Evolutionary conservation across 92 coral and sea anemone genomes (phyloP), one percentile per base, ranked within the genome.

Genomic region (Palythoa grandis): DNA sequence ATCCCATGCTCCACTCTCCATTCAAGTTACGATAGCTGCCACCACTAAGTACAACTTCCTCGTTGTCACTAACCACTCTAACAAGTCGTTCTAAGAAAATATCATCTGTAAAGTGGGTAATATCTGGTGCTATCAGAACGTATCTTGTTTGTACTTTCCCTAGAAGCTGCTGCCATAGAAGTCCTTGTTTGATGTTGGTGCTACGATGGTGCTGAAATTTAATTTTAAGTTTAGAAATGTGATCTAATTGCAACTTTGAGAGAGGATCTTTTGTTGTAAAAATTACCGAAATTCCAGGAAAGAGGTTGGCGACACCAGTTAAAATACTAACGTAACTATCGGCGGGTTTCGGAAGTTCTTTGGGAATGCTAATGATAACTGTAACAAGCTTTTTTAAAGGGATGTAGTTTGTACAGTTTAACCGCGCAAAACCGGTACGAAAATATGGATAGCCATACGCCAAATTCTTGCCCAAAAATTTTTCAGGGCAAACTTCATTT

Each of bases 1-100:
- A 97, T 3, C 99, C 99, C 48, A 97, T 93, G 76, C 89, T 96
- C 99, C 99, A 97, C 75, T 91, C 86, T 22, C 98, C 99, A 15
- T 80, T 82, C 82, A 88, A 94, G 61, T 89, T 87, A 39, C 98
- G 95, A 84, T 91, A 89, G 23, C 97, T 92, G 19, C 98, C 99
- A 12, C 98, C 96, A 50, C 95, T 95, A 19, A 97, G 80, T 24
- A 92, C 73, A 11, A 90, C 93, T 19, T 93, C 95, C 0, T 91
- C 90, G 83, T 92, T 85, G 35, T 79, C 91, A 77, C 97, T 92
- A n/a, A 97, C 83, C 20, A 94, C 86, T 38, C 99, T 90, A 19
- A 95, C 83, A 16, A 83, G 82, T 63, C 84, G 24, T 58, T 91
- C 91, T 38, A 91, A 76, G 23, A 87, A 73, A 25, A 91, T 39